These are phyloP conservation scores for Chiroxiphia lanceolata DNA, from an alignment of 2,797 vertebrate species.

Conservation along the genomic window DNA sequence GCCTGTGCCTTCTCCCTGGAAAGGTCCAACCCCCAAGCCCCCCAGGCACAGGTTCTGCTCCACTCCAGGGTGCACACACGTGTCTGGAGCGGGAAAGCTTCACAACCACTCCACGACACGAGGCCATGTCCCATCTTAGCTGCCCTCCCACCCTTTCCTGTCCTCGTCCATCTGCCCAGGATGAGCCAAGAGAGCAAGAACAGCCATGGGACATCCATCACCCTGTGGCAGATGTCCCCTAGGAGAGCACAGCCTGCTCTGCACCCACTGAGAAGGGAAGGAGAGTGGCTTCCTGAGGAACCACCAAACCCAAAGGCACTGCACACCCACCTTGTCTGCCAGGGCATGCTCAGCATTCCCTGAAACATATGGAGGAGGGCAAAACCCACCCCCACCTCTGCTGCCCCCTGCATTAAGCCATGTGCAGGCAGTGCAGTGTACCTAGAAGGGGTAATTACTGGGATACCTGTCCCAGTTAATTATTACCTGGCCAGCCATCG, in stretches of 20 bases:
- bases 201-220: neutral
- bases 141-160: neutral
- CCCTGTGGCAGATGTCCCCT: fast-evolving
- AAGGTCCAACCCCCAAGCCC: neutral
- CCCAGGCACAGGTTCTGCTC: neutral
- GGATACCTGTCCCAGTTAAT: neutral
- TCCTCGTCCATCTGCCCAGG: neutral
- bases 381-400: neutral
- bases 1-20: neutral
- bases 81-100: fast-evolving
- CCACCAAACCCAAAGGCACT: fast-evolving
- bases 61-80: fast-evolving
- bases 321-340: neutral
- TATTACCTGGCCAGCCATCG: neutral
- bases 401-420: neutral
- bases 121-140: fast-evolving
- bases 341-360: neutral
- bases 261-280: fast-evolving
- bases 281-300: fast-evolving
- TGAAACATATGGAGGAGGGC: neutral
- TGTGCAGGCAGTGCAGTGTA: neutral
- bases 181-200: neutral
- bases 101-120: fast-evolving
- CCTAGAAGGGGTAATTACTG: neutral
- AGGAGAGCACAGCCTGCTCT: neutral